These are phyloP conservation scores for Mamestra configurata DNA, from an alignment of 1,140 invertebrate genomes.

Conservation along the genomic window DNA sequence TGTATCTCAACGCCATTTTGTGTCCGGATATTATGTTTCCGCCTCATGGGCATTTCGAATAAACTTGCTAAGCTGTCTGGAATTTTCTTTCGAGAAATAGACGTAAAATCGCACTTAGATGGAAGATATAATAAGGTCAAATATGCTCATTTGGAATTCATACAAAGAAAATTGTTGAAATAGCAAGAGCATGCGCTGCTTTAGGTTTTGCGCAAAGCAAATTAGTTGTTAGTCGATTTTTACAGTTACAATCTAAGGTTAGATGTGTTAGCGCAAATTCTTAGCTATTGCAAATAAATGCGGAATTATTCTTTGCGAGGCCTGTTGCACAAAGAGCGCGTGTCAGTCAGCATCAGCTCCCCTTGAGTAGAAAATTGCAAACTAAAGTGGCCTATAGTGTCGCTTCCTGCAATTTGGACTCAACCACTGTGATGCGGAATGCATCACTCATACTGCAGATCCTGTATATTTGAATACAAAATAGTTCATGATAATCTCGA, in stretches of 20 bases:
- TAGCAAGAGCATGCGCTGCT: not conserved
- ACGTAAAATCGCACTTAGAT: too few species aligned
- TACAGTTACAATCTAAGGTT: not conserved
- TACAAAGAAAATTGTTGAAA: not conserved
- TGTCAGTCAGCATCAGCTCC: not conserved
- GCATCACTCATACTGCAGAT: slow-evolving; percentile 17
- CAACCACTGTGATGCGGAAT: not conserved
- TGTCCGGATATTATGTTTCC: not conserved
- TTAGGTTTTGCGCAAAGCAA: not conserved
- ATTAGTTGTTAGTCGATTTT: not conserved
- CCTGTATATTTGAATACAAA: not conserved
- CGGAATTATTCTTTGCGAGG: not conserved
- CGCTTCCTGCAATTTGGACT: slow-evolving; percentile 19
- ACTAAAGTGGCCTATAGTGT: not conserved
- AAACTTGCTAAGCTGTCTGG: too few species aligned
- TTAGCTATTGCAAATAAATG: not conserved
- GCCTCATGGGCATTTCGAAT: too few species aligned
- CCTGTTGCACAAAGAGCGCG: not conserved
- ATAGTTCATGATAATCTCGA: not conserved
- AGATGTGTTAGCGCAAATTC: not conserved
- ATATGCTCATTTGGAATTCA: not conserved
- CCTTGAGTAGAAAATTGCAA: too few species aligned
- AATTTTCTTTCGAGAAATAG: too few species aligned
- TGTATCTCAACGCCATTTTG: not conserved
- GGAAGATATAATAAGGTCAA: not conserved